These are phyloP conservation scores for Axea sp. DNA, from an alignment of 2,888 invertebrate genomes.

Conservation along the genomic window DNA sequence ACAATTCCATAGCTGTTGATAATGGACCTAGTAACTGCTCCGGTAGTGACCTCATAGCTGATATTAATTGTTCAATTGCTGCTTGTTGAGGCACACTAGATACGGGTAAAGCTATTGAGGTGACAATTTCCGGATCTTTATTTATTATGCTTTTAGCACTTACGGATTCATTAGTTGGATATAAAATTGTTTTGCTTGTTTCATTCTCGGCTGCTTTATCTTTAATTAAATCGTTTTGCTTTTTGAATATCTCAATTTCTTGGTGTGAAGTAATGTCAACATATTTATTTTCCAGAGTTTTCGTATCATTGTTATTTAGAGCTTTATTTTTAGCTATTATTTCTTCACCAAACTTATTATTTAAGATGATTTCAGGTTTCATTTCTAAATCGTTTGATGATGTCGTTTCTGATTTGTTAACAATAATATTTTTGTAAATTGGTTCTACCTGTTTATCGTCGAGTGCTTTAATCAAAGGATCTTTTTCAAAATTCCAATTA, in stretches of 20 bases:
- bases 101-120: conserved; percentile 22
- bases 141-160: background rate
- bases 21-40: conserved; percentile 73
- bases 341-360: background rate
- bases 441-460: conserved; percentile 71
- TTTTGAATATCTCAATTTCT: no score
- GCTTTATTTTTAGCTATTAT: background rate
- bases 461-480: conserved; percentile 59
- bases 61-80: conserved; percentile 71
- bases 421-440: conserved; percentile 29
- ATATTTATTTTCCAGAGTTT: no score
- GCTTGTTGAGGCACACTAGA: conserved; percentile 52
- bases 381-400: background rate
- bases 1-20: conserved; percentile 70
- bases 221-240: no score
- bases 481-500: conserved; percentile 71
- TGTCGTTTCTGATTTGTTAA: conserved; percentile 12
- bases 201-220: background rate
- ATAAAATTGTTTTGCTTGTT: background rate
- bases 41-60: conserved; percentile 73
- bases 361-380: background rate
- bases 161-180: background rate
- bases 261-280: no score
- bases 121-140: background rate
- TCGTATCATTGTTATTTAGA: no score